A percentile compares a stretch with the other conserved stretches of the same genome.
Evolutionary conservation across 2,888 invertebrate species (phyloP).

Genomic region (Frankliniella intonsa): DNA sequence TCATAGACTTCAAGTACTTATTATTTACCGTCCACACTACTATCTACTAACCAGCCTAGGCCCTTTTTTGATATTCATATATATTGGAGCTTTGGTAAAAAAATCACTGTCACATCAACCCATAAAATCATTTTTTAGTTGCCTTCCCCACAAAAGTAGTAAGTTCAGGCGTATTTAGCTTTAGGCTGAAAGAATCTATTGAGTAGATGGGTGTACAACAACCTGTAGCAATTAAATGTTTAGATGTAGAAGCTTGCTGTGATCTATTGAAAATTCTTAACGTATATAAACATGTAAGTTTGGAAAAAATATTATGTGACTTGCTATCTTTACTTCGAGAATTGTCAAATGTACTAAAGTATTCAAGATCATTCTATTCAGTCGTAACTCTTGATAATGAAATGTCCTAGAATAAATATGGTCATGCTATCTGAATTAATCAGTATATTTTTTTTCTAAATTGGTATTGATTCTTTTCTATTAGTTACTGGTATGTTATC

Average conservation of each 20-base stretch:
- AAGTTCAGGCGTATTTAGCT: background rate
- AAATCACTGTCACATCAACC: no score
- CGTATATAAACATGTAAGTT: background rate
- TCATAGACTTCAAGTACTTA: background rate
- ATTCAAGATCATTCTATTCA: background rate
- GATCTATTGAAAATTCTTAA: constrained; percentile 33
- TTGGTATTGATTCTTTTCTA: no score
- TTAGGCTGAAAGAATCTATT: constrained; percentile 19
- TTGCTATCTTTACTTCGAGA: background rate
- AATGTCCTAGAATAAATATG: background rate
- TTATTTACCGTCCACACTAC: constrained; percentile 40
- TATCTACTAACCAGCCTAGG: background rate
- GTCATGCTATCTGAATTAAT: background rate
- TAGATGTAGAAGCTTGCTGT: constrained; percentile 28
- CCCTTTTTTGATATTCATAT: background rate
- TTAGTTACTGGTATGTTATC: background rate
- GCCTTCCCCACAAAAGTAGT: no score
- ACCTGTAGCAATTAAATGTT: background rate
- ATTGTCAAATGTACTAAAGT: background rate
- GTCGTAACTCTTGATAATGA: background rate
- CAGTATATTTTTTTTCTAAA: background rate
- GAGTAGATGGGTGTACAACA: background rate
- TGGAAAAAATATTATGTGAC: background rate
- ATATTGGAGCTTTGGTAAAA: no score
- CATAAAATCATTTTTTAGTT: no score